Percentiles rank a stretch among this genome's conserved stretches.
Evolutionary conservation across 2,797 vertebrate species (phyloP).

Genomic region (Prunella strophiata): DNA sequence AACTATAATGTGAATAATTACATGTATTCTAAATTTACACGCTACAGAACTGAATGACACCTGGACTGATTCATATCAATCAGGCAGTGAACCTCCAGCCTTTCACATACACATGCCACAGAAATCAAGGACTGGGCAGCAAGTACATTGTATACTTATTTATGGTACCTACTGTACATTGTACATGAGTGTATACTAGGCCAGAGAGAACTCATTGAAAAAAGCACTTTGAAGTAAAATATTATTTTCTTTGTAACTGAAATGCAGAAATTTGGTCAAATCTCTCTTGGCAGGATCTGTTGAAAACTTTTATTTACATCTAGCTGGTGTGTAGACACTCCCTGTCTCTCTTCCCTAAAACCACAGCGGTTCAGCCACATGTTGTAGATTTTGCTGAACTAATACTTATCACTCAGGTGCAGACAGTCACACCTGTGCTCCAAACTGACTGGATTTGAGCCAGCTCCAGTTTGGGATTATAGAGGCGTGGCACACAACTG

Average conservation of each 20-base stretch:
- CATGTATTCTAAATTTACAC: background rate
- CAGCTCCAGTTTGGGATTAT: background rate
- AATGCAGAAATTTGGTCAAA: background rate
- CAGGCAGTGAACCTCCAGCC: background rate
- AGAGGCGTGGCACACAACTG: background rate
- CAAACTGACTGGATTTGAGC: background rate
- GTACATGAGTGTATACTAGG: background rate
- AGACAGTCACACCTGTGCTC: conserved; percentile 22
- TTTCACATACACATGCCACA: background rate
- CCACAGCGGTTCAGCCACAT: background rate
- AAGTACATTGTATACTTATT: background rate
- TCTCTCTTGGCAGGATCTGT: background rate
- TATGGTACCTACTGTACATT: background rate
- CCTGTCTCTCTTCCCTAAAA: background rate
- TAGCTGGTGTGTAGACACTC: background rate
- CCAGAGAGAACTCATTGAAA: background rate
- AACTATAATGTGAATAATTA: background rate
- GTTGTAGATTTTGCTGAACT: background rate
- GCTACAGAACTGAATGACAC: background rate
- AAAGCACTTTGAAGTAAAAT: background rate
- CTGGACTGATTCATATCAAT: background rate
- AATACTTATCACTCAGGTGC: conserved; percentile 18
- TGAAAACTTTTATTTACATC: background rate
- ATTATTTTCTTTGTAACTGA: background rate
- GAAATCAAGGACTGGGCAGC: background rate